Base-by-base conservation (phyloP, 92 coral and sea anemone genomes). In the Parazoanthus swiftii region DNA sequence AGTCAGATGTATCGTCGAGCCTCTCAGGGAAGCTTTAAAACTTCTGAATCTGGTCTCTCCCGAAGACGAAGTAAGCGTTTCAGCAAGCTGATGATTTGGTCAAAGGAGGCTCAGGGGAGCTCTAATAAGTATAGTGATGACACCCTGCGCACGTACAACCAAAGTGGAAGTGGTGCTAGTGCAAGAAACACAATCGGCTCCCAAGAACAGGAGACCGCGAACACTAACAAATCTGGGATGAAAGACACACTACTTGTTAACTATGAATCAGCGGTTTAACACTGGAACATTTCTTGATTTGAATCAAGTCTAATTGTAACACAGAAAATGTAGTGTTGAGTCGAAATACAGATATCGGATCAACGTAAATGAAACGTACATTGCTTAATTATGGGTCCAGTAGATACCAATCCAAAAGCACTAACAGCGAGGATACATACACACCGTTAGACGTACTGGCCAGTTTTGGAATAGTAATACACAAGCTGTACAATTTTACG, bases 51-150 rank as follows among this genome's bases (percentile, higher is more conserved):
- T 82, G 20, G 76, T 7, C 8, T 44, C 67, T 70, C 58, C 77
- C 50, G 48, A 68, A 68, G 59, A 46, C 86, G 86, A 38, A 68
- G 86, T 15, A 54, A 68, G 4, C 59, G 59, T 54, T 84, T 36
- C 14, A 72, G 79, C 0, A 72, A 71, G 66, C 79, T 33, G 68
- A 1, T 70, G 11, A 71, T 37, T 44, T 26, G 48, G 16, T 84
- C 87, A 44, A 84, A 72, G 29, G 87, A 72, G 15, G 79, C 50
- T 5, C 68, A 29, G 20, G 44, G 63, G 37, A 29, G 25, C 16
- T 70, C 43, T 54, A 37, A 21, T 4, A 84, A 84, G 38, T 7
- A 46, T 38, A 66, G 87, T 35, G 79, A 84, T 14, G 79, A 70
- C 29, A 84, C 75, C 1, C 9, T 70, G 20, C 35, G 59, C 13